These are phyloP conservation scores for Pseudomugil tenellus DNA, from an alignment of 2,797 vertebrate genomes.

Conservation along the genomic window DNA sequence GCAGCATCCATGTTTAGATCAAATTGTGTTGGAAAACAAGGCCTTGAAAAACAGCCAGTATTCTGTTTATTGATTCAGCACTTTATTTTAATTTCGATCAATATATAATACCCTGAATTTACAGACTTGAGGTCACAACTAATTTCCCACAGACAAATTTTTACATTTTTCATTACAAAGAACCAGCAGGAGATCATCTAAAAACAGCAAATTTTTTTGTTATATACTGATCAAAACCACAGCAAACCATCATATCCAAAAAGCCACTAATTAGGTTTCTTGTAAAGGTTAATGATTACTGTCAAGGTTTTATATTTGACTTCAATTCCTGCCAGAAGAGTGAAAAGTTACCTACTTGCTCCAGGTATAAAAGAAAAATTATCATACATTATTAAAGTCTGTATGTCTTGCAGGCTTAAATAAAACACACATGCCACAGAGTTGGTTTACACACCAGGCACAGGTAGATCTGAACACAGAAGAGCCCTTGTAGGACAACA, in stretches of 20 bases:
- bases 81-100: slow-evolving; percentile 6
- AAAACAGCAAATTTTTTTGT: neutral
- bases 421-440: no score
- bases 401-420: no score
- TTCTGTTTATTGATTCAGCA: neutral
- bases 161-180: neutral
- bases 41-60: neutral
- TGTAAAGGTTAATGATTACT: no score
- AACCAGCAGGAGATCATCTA: neutral
- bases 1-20: neutral
- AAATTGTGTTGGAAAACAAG: neutral
- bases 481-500: no score
- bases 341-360: no score
- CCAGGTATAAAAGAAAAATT: no score
- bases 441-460: no score
- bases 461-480: no score
- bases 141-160: neutral
- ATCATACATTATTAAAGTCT: no score
- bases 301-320: no score
- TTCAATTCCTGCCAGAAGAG: no score
- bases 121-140: neutral
- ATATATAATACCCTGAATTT: neutral
- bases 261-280: neutral
- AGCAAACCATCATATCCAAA: neutral
- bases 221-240: no score